Evolutionary conservation across 2,113 vertebrate species (phyloP).

Genomic region (Platanista minor): DNA sequence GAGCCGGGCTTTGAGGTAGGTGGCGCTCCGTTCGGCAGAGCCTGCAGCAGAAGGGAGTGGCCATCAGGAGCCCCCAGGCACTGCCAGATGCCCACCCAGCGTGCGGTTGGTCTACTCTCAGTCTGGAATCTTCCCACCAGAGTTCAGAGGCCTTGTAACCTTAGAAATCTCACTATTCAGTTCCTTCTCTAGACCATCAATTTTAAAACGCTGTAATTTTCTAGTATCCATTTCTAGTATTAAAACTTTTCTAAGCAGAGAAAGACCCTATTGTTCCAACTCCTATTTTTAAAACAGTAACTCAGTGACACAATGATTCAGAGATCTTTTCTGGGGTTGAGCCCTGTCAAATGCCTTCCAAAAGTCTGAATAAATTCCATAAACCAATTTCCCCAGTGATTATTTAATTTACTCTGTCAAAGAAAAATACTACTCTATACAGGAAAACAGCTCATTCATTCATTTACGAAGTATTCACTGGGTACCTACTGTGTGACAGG

Average conservation of each 20-base stretch:
- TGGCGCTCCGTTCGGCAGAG: slow-evolving; percentile 36
- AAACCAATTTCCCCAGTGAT: neutral
- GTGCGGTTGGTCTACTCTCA: accelerated
- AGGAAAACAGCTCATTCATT: neutral
- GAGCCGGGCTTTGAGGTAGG: slow-evolving; percentile 89
- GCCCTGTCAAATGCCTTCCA: neutral
- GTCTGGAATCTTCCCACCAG: neutral
- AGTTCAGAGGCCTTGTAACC: neutral
- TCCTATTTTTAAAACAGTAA: neutral
- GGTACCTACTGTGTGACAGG: neutral
- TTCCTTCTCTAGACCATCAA: neutral
- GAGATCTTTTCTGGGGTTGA: neutral
- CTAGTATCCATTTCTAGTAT: neutral
- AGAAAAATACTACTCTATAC: too few relatives aligned
- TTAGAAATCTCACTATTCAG: neutral
- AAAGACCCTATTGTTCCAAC: neutral
- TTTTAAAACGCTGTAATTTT: neutral
- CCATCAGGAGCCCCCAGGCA: neutral
- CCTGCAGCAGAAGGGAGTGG: neutral
- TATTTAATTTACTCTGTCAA: too few relatives aligned
- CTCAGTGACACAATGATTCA: neutral
- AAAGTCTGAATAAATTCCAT: neutral
- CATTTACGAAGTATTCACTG: neutral
- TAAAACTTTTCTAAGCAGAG: neutral
- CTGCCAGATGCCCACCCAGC: neutral